A percentile compares a stretch with the other conserved stretches of the same genome.
phyloP scores from a whole-genome alignment of 2,113 vertebrate genomes.

The Mola mola region DNA sequence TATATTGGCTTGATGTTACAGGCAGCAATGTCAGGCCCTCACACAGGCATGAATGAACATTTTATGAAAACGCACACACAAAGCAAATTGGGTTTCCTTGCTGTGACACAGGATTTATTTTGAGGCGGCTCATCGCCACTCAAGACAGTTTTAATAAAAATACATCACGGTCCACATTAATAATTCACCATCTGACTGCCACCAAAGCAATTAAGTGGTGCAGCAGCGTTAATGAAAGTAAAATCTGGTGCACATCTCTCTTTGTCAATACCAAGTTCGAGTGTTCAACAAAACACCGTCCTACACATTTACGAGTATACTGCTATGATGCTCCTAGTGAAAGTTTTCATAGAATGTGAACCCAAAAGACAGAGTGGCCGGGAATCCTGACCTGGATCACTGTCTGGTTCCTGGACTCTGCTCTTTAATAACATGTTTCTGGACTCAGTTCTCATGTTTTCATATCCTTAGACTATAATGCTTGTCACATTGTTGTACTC shows the following conservation, averaged over 20 bases:
- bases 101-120: conserved; percentile 18
- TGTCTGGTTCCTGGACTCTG: no score
- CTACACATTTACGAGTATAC: not conserved
- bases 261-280: conserved; percentile 20
- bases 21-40: conserved; percentile 11
- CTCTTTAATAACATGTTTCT: no score
- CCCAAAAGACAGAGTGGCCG: no score
- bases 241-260: conserved; percentile 51
- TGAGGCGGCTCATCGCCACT: not conserved
- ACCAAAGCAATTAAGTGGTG: conserved; percentile 44
- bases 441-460: no score
- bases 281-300: conserved; percentile 20
- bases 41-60: conserved; percentile 5
- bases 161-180: conserved; percentile 55
- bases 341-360: no score
- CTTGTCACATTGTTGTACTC: no score
- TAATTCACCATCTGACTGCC: conserved; percentile 52
- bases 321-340: not conserved
- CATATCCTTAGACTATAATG: no score
- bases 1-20: conserved; percentile 24
- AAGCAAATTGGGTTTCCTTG: conserved; percentile 3
- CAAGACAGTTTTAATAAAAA: conserved; percentile 61
- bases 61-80: conserved; percentile 6
- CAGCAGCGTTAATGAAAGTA: conserved; percentile 53
- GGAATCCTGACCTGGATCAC: no score